Base-by-base conservation (phyloP, 1,140 invertebrate species). In the Lepeophtheirus salmonis region DNA sequence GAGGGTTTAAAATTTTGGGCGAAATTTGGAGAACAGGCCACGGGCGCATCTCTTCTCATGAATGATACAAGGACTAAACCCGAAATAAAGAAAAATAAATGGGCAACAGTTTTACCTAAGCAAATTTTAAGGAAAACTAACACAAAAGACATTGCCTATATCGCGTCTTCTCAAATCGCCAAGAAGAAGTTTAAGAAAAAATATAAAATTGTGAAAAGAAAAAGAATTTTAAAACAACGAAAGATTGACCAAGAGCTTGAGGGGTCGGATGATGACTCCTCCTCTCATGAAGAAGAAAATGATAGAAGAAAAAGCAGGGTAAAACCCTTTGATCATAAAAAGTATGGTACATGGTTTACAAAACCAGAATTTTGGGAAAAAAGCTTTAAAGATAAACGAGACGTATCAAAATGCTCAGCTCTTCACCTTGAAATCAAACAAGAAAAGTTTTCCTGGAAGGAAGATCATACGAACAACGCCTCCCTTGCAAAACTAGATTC, bases 1-100 rank as follows among this genome's bases (percentile, higher is more conserved):
- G 59, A 61, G 25, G 59, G 59, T 12, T 22, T 61, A 2, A 61
- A 21, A 23, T 61, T 25, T 3, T 57, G 55, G 55, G 52, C 52
- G n/a, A 3, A 24, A 23, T 54, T 54, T 17, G 52, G 52, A n/a
- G 18, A 54, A 54, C 20, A 21, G 52, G 22, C 52, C 6, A 41
- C 30, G 30, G 30, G 30, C 6, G 30, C 30, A 6, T 41, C 30
- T n/a, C 30, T 41, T n/a, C 30, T 41, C 6, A 6, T 6, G n/a
- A 6, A 6, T n/a, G n/a, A n/a, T n/a, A n/a, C n/a, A n/a, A n/a
- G n/a, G n/a, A n/a, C n/a, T n/a, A n/a, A n/a, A n/a, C n/a, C 30
- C 6, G 30, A 41, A 10, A 41, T 6, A 6, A 41, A 41, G 30
- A n/a, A 6, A 6, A 41, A 41, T 41, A 41, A 41, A 41, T 41